A percentile compares a stretch with the other conserved stretches of the same genome.
Conservation (phyloP, 2,888 invertebrate genomes). For the Campoplex nolae region DNA sequence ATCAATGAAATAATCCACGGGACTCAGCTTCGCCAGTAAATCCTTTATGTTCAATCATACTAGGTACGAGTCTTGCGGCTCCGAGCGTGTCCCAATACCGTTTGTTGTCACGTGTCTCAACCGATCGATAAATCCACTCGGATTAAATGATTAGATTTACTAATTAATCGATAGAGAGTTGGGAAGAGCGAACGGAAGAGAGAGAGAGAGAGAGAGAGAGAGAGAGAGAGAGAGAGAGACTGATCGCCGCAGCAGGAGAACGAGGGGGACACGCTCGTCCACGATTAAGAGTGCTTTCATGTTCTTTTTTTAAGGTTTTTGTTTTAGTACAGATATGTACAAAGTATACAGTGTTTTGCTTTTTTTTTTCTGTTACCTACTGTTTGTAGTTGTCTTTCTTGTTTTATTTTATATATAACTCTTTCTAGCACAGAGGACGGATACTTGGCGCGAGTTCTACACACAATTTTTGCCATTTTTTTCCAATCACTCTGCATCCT, state of each 20-base stretch:
- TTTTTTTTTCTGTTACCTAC: slow-evolving; percentile 21
- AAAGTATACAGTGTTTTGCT: slow-evolving; percentile 74
- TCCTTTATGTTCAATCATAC: slow-evolving; percentile 33
- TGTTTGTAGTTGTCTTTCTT: slow-evolving; percentile 7
- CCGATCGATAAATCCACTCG: slow-evolving; percentile 34
- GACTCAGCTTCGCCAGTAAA: slow-evolving; percentile 17
- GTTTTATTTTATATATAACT: slow-evolving; percentile 6
- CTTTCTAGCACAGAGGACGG: slow-evolving; percentile 71
- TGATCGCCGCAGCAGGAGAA: slow-evolving; percentile 34
- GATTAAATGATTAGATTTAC: slow-evolving; percentile 53
- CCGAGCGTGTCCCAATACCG: slow-evolving; percentile 32
- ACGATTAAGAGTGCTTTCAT: slow-evolving; percentile 56
- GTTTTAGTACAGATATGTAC: slow-evolving; percentile 76
- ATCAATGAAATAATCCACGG: not conserved
- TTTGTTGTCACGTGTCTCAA: slow-evolving; percentile 37
- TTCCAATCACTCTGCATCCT: slow-evolving; percentile 28
- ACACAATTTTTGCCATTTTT: slow-evolving; percentile 5
- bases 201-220: not conserved
- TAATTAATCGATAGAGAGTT: slow-evolving; percentile 41
- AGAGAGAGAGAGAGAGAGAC: not conserved
- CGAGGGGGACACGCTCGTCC: slow-evolving; percentile 67
- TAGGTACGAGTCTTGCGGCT: slow-evolving; percentile 34
- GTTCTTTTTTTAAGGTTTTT: slow-evolving; percentile 24
- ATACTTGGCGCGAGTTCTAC: slow-evolving; percentile 60
- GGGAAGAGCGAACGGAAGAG: not conserved